phyloP scores from a whole-genome alignment of 2,888 invertebrate species.

The Drosophila peninsularis region DNA sequence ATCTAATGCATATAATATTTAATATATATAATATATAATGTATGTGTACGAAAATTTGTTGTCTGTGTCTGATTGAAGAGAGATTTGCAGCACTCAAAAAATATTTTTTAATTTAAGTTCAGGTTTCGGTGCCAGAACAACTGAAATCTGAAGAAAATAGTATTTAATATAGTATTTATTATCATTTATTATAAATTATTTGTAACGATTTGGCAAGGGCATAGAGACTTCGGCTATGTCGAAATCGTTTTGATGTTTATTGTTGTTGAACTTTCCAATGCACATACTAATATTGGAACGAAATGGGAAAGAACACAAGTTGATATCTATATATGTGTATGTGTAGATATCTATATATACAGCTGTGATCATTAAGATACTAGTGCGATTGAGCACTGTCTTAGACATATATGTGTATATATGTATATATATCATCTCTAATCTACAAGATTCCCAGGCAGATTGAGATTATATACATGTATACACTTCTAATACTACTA shows the following conservation, averaged over 20 bases:
- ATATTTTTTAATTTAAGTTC: not conserved
- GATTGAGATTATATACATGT: no score
- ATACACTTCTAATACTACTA: no score
- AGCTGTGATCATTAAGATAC: no score
- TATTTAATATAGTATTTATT: no score
- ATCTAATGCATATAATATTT: no score
- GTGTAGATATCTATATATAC: not conserved
- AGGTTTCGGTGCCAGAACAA: not conserved
- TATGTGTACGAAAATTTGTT: not conserved
- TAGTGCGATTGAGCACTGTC: no score
- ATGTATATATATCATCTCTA: not conserved
- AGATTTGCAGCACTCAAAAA: not conserved
- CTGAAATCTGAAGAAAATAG: no score
- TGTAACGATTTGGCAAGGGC: slow-evolving; percentile 26
- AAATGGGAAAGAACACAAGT: slow-evolving; percentile 13
- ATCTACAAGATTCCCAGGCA: no score
- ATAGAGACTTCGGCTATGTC: slow-evolving; percentile 42
- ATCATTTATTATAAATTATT: not conserved
- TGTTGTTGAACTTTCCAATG: slow-evolving; percentile 44
- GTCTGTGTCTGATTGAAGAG: not conserved
- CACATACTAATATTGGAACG: slow-evolving; percentile 30
- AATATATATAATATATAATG: not conserved
- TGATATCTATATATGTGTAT: not conserved
- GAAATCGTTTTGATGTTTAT: slow-evolving; percentile 41
- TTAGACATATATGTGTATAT: not conserved